Conservation (phyloP, 2,888 invertebrate species). For the Entomobrya proxima region DNA sequence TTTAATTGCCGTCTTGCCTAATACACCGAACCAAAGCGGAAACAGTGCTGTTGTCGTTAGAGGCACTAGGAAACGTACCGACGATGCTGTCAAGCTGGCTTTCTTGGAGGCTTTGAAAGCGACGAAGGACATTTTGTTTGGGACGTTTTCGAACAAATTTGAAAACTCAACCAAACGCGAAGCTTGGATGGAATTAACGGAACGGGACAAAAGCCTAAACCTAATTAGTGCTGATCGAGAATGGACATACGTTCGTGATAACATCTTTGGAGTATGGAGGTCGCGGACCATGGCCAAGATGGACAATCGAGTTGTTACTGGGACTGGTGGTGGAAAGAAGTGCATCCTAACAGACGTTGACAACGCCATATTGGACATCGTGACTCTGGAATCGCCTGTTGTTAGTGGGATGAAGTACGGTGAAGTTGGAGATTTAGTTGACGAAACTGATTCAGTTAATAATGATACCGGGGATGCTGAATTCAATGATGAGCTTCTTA, state of each 20-base stretch:
- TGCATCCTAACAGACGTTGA: neutral
- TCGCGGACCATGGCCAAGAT: neutral
- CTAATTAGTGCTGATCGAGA: neutral
- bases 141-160: neutral
- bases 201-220: conserved; percentile 1
- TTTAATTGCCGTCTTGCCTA: too few species aligned
- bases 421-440: neutral
- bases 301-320: neutral
- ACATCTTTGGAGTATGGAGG: conserved; percentile 20
- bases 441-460: neutral
- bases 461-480: neutral
- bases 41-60: too few species aligned
- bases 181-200: conserved; percentile 11
- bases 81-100: neutral
- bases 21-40: too few species aligned
- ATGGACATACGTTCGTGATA: conserved; percentile 7
- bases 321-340: neutral
- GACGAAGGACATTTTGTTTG: conserved; percentile 3
- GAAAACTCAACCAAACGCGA: neutral
- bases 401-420: neutral
- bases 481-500: neutral
- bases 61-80: neutral
- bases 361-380: neutral
- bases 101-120: neutral
- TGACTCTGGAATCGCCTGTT: neutral